Base-by-base conservation (phyloP, 1,140 invertebrate genomes). In the Diprion similis region DNA sequence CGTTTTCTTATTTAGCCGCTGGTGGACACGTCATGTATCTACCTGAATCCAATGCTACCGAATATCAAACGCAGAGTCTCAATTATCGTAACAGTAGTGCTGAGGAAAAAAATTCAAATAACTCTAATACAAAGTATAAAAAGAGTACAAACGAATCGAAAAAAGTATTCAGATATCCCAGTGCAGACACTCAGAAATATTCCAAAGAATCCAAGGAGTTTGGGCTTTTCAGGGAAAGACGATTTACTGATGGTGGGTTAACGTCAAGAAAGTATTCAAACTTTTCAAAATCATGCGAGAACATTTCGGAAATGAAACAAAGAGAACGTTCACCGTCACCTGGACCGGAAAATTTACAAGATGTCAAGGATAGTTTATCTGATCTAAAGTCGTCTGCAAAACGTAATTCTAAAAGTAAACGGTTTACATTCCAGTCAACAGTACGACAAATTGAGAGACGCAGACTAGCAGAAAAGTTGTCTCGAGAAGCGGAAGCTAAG, bases 361-460 rank as follows among this genome's bases (percentile, higher is more conserved):
- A 79, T 67, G 70, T 70, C 10, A 80, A 77, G 10, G 80, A 80
- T 46, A 51, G 24, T 10, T n/a, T 10, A 1, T 24, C 77, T 71
- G 83, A 84, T 64, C 59, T 47, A 46, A 83, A 80, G 69, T 68
- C 71, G 78, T 74, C 75, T 75, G 78, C 68, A 69, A 79, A 71
- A 18, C 72, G 46, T 46, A 82, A 75, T 47, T 80, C 79, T 51
- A 90, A 89, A 78, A 75, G 82, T 15, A 93, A 92, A 78, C 91
- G 93, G 79, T 95, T 95, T 84, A 94, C 92, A 0, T 95, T 95
- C 84, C 94, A 96, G 84, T 95, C 93, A 73, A 95, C 94, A 0
- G 92, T 96, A 8, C 81, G 94, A 37, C 92, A 95, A 82, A 91
- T 94, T 47, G 94, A 96, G 84, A 89, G 94, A 77, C 90, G 91